A percentile compares a stretch with the other conserved stretches of the same genome.
These are phyloP conservation scores for Luehdorfia chinensis DNA, from an alignment of 1,140 invertebrate species.

Conservation along the genomic window DNA sequence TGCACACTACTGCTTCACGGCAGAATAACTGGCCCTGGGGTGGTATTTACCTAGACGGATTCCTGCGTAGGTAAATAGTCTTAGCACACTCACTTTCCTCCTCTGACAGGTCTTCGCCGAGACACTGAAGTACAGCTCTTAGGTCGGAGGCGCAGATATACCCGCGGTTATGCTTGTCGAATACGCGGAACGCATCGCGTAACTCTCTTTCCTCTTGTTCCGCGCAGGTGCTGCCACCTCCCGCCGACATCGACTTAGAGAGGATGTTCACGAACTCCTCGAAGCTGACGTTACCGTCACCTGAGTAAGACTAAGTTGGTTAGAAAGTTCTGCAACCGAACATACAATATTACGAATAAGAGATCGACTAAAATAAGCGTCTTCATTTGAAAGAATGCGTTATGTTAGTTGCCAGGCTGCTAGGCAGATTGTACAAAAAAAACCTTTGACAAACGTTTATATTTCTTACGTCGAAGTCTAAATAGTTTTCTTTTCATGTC, in stretches of 20 bases:
- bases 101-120: constrained; percentile 90
- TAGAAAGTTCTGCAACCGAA: no score
- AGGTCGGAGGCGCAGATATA: constrained; percentile 92
- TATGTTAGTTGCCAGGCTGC: no score
- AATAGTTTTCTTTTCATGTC: no score
- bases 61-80: no score
- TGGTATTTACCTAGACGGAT: no score
- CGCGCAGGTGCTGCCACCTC: constrained; percentile 77
- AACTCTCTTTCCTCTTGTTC: constrained; percentile 91
- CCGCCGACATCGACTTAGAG: constrained; percentile 86
- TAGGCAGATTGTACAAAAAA: no score
- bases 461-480: no score
- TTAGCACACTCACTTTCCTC: constrained; percentile 89
- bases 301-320: constrained; percentile 59
- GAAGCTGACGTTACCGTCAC: constrained; percentile 94
- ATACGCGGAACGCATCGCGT: constrained; percentile 91
- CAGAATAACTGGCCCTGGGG: no score
- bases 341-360: no score
- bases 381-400: no score
- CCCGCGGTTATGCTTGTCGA: constrained; percentile 91
- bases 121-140: constrained; percentile 88
- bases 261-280: constrained; percentile 96
- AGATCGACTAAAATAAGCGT: not conserved
- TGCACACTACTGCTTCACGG: no score
- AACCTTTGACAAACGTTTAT: no score